Conservation (phyloP, 1,140 invertebrate genomes). For the Dendrolimus punctatus region DNA sequence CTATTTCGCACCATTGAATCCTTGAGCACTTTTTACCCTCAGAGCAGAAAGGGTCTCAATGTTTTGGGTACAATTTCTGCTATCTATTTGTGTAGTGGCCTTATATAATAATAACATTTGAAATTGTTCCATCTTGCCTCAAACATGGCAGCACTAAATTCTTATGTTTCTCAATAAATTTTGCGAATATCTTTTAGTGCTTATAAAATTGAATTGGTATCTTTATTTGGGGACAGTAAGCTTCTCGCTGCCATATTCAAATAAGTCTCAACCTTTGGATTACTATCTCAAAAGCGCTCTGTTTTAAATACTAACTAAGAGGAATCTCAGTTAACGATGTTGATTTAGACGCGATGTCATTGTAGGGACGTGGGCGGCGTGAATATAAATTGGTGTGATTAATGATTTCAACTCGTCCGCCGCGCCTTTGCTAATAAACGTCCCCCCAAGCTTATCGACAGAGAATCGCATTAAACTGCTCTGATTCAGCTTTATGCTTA, state of each 20-base stretch:
- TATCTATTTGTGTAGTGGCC: conserved; percentile 2
- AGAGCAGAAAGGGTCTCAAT: conserved; percentile 12
- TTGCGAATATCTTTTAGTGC: too few relatives aligned
- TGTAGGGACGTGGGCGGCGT: conserved; percentile 3
- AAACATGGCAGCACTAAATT: too few relatives aligned
- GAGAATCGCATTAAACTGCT: too few relatives aligned
- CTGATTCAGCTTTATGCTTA: too few relatives aligned
- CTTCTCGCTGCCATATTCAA: too few relatives aligned
- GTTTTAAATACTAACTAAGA: background rate
- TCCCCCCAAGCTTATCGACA: background rate
- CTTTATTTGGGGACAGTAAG: too few relatives aligned
- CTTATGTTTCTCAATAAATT: too few relatives aligned
- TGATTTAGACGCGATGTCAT: conserved; percentile 4
- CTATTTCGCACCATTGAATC: conserved; percentile 36
- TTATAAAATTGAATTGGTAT: too few relatives aligned
- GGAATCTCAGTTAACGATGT: conserved; percentile 4
- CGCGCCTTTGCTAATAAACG: conserved; percentile 1
- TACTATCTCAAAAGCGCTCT: background rate
- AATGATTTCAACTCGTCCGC: conserved; percentile 9
- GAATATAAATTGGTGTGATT: conserved; percentile 14
- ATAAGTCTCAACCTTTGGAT: too few relatives aligned
- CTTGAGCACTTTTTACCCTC: conserved; percentile 28
- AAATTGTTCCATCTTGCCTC: too few relatives aligned
- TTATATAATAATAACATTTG: too few relatives aligned
- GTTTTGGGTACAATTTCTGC: conserved; percentile 13